Conservation (phyloP, 2,888 invertebrate species). For the Trichopoda pennipes region DNA sequence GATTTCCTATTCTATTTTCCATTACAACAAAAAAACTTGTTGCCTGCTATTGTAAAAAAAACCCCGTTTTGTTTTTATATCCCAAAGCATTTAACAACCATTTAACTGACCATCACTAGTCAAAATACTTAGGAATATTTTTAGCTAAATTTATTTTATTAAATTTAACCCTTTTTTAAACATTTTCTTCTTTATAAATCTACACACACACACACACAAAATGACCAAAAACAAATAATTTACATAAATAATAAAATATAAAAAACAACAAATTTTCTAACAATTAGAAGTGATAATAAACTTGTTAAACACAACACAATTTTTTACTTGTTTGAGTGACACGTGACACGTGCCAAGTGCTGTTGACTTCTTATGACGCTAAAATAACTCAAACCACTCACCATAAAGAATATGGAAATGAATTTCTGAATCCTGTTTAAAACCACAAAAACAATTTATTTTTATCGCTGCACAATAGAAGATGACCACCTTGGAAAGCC, state of each 20-base stretch:
- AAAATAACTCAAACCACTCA: slow-evolving; percentile 14
- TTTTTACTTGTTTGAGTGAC: slow-evolving; percentile 32
- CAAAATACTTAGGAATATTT: slow-evolving; percentile 55
- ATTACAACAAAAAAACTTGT: slow-evolving; percentile 14
- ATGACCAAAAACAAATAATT: slow-evolving; percentile 52
- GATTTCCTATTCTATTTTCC: too few relatives aligned
- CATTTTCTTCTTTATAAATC: slow-evolving; percentile 13
- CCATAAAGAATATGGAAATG: slow-evolving; percentile 33
- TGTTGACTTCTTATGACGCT: slow-evolving; percentile 44
- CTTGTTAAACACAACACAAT: slow-evolving; percentile 54
- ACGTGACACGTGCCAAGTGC: slow-evolving; percentile 55
- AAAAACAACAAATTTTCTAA: slow-evolving; percentile 38
- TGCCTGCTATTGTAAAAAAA: slow-evolving; percentile 9
- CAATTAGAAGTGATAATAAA: slow-evolving; percentile 59
- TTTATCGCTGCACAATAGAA: slow-evolving; percentile 10
- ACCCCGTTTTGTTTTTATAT: slow-evolving; percentile 4
- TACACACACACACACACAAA: background rate
- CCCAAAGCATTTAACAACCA: slow-evolving; percentile 35
- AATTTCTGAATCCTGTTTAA: slow-evolving; percentile 33
- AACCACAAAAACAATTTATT: background rate
- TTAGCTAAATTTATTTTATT: slow-evolving; percentile 48
- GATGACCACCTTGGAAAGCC: slow-evolving; percentile 4
- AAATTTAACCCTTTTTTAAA: slow-evolving; percentile 44
- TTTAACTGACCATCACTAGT: slow-evolving; percentile 52
- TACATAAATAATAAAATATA: slow-evolving; percentile 45